Evolutionary conservation across 2,113 vertebrate genomes (phyloP).

Genomic region (Aegotheles bennettii): DNA sequence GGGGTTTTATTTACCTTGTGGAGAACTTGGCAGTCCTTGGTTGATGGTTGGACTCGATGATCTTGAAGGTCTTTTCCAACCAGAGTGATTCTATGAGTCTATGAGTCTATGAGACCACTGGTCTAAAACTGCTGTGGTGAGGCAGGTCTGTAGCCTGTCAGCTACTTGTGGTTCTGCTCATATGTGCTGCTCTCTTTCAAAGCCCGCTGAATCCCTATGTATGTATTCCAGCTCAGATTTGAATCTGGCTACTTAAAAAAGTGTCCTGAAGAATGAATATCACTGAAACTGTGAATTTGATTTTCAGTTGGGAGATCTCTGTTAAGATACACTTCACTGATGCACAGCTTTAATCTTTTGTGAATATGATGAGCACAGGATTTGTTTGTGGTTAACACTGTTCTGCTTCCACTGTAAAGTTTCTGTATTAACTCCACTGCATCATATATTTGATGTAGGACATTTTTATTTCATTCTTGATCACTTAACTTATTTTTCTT

Average conservation of each 20-base stretch:
- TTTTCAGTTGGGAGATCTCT: neutral
- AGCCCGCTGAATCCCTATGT: neutral
- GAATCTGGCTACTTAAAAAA: neutral
- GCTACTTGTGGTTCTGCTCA: neutral
- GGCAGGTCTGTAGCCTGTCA: neutral
- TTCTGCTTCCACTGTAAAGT: neutral
- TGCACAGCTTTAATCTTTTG: neutral
- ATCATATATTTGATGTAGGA: neutral
- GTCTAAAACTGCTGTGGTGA: neutral
- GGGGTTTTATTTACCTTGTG: neutral
- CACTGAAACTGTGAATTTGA: neutral
- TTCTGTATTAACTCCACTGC: neutral
- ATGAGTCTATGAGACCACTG: too few species aligned
- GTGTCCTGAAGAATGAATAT: neutral
- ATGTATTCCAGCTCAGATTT: neutral
- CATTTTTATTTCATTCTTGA: neutral
- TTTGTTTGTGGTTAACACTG: neutral
- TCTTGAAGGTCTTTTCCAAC: too few species aligned
- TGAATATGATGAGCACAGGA: neutral
- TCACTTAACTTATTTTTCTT: neutral
- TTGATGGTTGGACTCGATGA: too few species aligned
- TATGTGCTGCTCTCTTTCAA: neutral
- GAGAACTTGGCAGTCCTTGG: too few species aligned
- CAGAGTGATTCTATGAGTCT: too few species aligned
- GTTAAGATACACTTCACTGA: neutral